Evolutionary conservation across 1,140 invertebrate genomes (phyloP), one percentile per base, ranked within the genome.

Genomic region (Diprion similis): DNA sequence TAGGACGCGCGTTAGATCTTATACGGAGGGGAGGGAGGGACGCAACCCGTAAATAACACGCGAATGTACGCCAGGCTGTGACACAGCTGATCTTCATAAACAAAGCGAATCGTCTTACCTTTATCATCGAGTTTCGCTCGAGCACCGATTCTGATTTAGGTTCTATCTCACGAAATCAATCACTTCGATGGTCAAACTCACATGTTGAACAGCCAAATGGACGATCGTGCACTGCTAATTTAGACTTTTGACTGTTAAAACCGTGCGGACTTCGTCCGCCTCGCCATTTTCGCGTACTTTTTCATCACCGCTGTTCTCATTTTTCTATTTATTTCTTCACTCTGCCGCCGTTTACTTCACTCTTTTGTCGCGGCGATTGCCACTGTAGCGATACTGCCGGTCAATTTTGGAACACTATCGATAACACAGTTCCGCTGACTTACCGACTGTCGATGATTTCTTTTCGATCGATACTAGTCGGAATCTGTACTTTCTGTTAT

Each of bases 41-140:
- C 76, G 77, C 75, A 78, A 51, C 72, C 69, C 77, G 77, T 45
- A 72, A 81, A 82, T 79, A 68, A 79, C 75, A 85, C 78, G 77
- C 76, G 78, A 77, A 78, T 83, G 83, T 85, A 37, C 24, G 84
- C 84, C 37, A 19, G 79, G 24, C 24, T 37, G 77, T 79, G 77
- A 77, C 81, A 86, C 84, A 87, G 86, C 85, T 87, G 85, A 87
- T 86, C 77, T 80, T 78, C 78, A 86, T 87, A 86, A 87, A 87
- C 85, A 86, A 87, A 85, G 81, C 77, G 48, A 65, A 45, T 46
- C 74, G 66, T 46, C 76, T 75, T 84, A 85, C 81, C 83, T 86
- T 84, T 71, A 76, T 83, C 76, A 74, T 24, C 66, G 70, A 79
- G 73, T 81, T 76, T 75, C 68, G 59, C 10, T 67, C 19, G 70